Conservation (phyloP, 2,113 vertebrate species). For the Talpa occidentalis region DNA sequence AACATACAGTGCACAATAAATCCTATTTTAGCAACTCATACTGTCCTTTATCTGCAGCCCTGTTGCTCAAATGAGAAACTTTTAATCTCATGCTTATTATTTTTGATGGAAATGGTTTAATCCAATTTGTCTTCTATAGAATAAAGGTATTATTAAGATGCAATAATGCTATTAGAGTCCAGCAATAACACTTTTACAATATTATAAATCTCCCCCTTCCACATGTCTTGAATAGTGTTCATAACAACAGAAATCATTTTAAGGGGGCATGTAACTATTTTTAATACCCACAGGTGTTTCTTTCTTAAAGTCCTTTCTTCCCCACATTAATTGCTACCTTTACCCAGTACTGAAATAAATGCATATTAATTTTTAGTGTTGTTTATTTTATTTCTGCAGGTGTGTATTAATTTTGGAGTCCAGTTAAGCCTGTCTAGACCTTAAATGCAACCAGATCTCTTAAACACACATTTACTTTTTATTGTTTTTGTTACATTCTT, state of each 20-base stretch:
- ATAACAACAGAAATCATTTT: slow-evolving; percentile 68
- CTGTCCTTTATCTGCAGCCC: neutral
- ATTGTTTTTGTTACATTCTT: slow-evolving; percentile 81
- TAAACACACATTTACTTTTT: slow-evolving; percentile 79
- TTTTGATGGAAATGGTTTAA: slow-evolving; percentile 66
- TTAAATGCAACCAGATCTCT: slow-evolving; percentile 78
- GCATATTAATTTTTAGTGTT: slow-evolving; percentile 82
- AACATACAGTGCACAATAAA: neutral
- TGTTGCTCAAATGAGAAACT: slow-evolving; percentile 47
- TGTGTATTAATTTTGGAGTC: slow-evolving; percentile 79
- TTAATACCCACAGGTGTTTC: slow-evolving; percentile 82
- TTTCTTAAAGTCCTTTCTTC: slow-evolving; percentile 73
- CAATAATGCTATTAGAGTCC: slow-evolving; percentile 9
- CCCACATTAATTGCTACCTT: slow-evolving; percentile 63
- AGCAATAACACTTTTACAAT: slow-evolving; percentile 75
- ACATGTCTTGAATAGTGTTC: slow-evolving; percentile 73
- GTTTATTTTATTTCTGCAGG: slow-evolving; percentile 83
- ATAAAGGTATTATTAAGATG: slow-evolving; percentile 64
- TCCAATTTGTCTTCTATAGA: slow-evolving; percentile 64
- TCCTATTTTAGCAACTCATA: neutral
- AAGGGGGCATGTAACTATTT: slow-evolving; percentile 67
- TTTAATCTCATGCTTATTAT: slow-evolving; percentile 61
- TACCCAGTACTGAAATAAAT: slow-evolving; percentile 76
- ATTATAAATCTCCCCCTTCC: slow-evolving; percentile 76
- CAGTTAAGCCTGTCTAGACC: slow-evolving; percentile 82